Percentiles rank a stretch among this genome's conserved stretches.
Conservation (phyloP, 2,888 invertebrate genomes). For the Hyles lineata region DNA sequence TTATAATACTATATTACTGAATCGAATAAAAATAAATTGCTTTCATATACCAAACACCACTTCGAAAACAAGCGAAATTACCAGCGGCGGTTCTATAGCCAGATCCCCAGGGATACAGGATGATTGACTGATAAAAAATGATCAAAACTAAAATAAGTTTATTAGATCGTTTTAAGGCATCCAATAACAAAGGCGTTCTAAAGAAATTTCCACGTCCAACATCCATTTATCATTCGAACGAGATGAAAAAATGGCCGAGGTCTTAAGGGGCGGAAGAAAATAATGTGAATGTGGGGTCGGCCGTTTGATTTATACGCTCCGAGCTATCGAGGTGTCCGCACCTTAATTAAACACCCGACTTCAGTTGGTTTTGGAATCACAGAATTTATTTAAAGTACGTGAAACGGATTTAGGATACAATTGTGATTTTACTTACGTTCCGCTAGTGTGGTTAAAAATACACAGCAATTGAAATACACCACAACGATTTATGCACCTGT, state of each 20-base stretch:
- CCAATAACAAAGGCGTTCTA: slow-evolving; percentile 57
- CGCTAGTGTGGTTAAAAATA: not conserved
- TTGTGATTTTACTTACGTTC: not conserved
- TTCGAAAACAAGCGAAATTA: too few species aligned
- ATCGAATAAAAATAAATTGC: too few species aligned
- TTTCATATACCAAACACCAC: too few species aligned
- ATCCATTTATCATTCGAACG: slow-evolving; percentile 67
- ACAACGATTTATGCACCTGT: too few species aligned
- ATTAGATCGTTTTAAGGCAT: slow-evolving; percentile 35
- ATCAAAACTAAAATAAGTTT: slow-evolving; percentile 35
- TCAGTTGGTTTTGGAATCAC: not conserved
- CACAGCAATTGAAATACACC: too few species aligned
- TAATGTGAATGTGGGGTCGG: slow-evolving; percentile 60
- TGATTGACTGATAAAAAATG: slow-evolving; percentile 14
- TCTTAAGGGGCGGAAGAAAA: slow-evolving; percentile 63
- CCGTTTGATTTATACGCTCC: slow-evolving; percentile 64
- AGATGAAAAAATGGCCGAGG: slow-evolving; percentile 68
- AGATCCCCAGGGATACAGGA: not conserved
- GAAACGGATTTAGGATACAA: not conserved
- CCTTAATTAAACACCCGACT: slow-evolving; percentile 60
- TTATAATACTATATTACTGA: too few species aligned
- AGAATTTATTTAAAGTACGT: not conserved
- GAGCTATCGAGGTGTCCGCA: slow-evolving; percentile 40
- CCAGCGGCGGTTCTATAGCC: too few species aligned
- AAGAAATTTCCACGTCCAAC: slow-evolving; percentile 65